Percentiles rank a stretch among this genome's conserved stretches.
Conservation (phyloP, 2,888 invertebrate species). For the Cryptus armator region DNA sequence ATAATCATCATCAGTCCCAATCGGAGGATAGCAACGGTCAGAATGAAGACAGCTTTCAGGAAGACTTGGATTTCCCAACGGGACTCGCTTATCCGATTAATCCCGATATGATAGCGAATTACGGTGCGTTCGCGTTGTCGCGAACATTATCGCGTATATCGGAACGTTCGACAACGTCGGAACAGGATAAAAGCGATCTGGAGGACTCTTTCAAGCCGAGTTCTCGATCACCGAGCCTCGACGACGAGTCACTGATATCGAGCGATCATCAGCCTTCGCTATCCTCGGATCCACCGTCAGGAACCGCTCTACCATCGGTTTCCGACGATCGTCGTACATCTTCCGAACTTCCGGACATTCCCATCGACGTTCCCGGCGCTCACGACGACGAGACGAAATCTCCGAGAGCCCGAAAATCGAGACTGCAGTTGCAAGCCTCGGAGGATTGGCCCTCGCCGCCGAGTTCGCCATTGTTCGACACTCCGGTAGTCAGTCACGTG, state of each 20-base stretch:
- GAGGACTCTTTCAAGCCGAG: slow-evolving; percentile 95
- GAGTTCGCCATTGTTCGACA: slow-evolving; percentile 89
- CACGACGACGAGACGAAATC: slow-evolving; percentile 85
- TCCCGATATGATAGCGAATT: slow-evolving; percentile 90
- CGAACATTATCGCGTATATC: slow-evolving; percentile 94
- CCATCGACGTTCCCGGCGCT: slow-evolving; percentile 89
- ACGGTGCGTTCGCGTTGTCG: slow-evolving; percentile 91
- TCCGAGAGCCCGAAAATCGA: slow-evolving; percentile 76
- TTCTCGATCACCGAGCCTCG: slow-evolving; percentile 93
- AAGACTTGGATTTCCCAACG: slow-evolving; percentile 92
- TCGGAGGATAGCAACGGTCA: slow-evolving; percentile 82
- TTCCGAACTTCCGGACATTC: slow-evolving; percentile 94
- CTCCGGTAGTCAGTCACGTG: slow-evolving; percentile 91
- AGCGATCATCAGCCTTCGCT: slow-evolving; percentile 95
- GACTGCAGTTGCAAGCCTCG: slow-evolving; percentile 87
- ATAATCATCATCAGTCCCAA: slow-evolving; percentile 79
- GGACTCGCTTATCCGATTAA: slow-evolving; percentile 91
- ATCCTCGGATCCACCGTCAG: slow-evolving; percentile 92
- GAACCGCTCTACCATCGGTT: slow-evolving; percentile 85
- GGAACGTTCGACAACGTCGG: slow-evolving; percentile 95
- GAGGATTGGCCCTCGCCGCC: slow-evolving; percentile 94
- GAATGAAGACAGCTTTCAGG: slow-evolving; percentile 88
- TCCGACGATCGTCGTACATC: slow-evolving; percentile 94
- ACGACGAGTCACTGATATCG: slow-evolving; percentile 93
- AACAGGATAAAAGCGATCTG: slow-evolving; percentile 93